Evolutionary conservation across 2,888 invertebrate species (phyloP).

Genomic region (Ochlodes sylvanus): DNA sequence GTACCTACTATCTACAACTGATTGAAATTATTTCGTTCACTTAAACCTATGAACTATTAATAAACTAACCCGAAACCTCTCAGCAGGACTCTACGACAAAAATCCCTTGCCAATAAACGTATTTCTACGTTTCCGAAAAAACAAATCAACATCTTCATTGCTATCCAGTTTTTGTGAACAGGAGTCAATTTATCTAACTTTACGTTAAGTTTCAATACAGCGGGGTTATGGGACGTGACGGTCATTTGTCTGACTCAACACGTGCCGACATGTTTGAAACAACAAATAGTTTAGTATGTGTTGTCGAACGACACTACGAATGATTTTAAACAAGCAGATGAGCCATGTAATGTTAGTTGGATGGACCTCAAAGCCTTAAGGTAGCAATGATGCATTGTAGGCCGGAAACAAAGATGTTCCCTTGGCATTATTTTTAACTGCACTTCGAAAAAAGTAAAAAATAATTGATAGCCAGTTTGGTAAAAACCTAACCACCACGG

Average conservation of each 20-base stretch:
- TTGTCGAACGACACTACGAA: slow-evolving; percentile 12
- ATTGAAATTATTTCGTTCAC: no score
- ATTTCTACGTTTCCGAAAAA: background rate
- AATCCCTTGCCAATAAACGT: background rate
- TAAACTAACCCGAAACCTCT: no score
- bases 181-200: slow-evolving; percentile 31
- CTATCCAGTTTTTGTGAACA: slow-evolving; percentile 1
- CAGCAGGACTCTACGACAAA: background rate
- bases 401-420: no score
- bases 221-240: slow-evolving; percentile 24
- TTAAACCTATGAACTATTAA: no score
- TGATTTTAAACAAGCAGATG: background rate
- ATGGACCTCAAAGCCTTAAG: no score
- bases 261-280: slow-evolving; percentile 12
- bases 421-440: no score
- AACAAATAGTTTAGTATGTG: slow-evolving; percentile 15
- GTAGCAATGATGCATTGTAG: no score
- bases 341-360: no score
- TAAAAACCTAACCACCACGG: no score
- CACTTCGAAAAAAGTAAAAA: no score
- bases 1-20: no score
- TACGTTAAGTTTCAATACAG: slow-evolving; percentile 30
- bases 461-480: no score
- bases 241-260: slow-evolving; percentile 31
- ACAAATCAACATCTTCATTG: background rate